These are phyloP conservation scores for Dioctria rufipes DNA, from an alignment of 2,888 invertebrate species.

Conservation along the genomic window DNA sequence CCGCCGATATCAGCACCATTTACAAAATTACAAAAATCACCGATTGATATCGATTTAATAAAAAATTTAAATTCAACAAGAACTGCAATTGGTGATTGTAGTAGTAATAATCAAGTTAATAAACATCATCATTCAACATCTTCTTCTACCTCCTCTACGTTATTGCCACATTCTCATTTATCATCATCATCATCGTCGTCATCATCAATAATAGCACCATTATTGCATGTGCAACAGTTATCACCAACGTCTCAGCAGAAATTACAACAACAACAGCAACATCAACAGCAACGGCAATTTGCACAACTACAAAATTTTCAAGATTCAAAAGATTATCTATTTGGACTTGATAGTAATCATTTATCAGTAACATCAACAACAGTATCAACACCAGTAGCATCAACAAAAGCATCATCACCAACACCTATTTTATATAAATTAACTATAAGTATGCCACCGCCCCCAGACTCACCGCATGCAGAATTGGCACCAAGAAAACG, in stretches of 20 bases:
- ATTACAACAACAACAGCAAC: conserved; percentile 41
- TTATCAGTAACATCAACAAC: conserved; percentile 38
- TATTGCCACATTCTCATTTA: conserved; percentile 37
- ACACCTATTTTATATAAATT: conserved; percentile 15
- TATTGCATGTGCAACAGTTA: conserved; percentile 37
- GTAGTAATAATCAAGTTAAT: conserved; percentile 31
- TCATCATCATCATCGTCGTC: conserved; percentile 40
- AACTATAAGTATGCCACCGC: conserved; percentile 71
- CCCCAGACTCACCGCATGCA: conserved; percentile 73
- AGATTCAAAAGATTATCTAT: conserved; percentile 40
- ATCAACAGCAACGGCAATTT: conserved; percentile 19
- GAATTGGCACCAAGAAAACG: conserved; percentile 76
- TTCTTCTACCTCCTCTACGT: conserved; percentile 13
- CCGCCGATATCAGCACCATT: background rate
- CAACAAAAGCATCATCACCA: conserved; percentile 25
- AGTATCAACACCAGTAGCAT: conserved; percentile 3
- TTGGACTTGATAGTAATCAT: conserved; percentile 15
- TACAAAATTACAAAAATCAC: conserved; percentile 8
- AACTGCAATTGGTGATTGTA: conserved; percentile 13
- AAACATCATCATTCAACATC: conserved; percentile 33
- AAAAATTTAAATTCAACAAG: conserved; percentile 17
- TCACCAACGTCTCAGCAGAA: conserved; percentile 22
- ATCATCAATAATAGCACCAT: conserved; percentile 43
- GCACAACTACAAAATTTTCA: background rate
- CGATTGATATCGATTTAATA: background rate